Conservation (phyloP, 2,113 vertebrate genomes). For the Ailuropoda melanoleuca region DNA sequence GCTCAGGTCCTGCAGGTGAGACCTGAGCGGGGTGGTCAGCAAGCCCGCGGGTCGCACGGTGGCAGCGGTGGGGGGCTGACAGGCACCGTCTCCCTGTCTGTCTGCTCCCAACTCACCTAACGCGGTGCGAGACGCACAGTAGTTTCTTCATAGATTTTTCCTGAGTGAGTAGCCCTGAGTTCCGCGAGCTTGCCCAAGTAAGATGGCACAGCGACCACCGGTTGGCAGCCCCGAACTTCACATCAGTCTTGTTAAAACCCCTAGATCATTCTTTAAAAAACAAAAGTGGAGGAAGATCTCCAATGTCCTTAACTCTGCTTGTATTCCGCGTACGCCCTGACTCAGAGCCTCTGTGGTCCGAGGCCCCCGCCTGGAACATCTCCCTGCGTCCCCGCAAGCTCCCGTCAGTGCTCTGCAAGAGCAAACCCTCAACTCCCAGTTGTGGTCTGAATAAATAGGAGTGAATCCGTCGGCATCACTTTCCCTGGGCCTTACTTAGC, state of each 20-base stretch:
- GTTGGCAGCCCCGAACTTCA: neutral
- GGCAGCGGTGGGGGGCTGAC: neutral
- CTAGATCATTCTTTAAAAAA: neutral
- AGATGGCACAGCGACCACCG: no score
- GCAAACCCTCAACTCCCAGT: neutral
- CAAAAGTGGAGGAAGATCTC: neutral
- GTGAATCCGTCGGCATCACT: neutral
- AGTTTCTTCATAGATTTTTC: neutral
- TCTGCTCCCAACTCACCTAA: neutral
- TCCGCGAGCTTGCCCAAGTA: fast-evolving
- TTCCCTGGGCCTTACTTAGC: neutral
- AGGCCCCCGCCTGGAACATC: neutral
- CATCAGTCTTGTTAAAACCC: neutral
- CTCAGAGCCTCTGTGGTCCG: neutral
- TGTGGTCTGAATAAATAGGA: neutral
- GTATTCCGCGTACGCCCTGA: neutral
- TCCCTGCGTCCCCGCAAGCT: neutral
- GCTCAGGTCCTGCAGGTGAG: neutral
- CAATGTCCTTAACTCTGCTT: neutral
- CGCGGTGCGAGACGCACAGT: neutral
- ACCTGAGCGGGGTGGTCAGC: neutral
- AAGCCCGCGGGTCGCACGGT: fast-evolving
- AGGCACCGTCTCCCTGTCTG: neutral
- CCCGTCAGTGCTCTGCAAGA: neutral
- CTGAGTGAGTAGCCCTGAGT: neutral